These are phyloP conservation scores for Eonycteris spelaea DNA, from an alignment of 2,113 vertebrate species.

Conservation along the genomic window DNA sequence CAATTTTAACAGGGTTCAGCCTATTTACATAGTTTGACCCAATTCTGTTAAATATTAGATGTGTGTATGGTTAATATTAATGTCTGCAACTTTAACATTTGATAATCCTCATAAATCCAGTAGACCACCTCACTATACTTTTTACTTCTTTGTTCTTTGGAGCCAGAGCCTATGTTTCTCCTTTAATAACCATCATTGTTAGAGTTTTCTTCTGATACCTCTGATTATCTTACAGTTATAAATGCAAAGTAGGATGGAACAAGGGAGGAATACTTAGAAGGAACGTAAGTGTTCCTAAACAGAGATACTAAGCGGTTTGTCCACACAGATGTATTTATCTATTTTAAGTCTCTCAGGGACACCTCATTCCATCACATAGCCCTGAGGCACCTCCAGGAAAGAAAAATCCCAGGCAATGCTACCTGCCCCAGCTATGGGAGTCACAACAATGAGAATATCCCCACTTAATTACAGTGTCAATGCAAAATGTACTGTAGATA, in stretches of 20 bases:
- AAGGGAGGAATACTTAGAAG: neutral
- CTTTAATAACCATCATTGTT: neutral
- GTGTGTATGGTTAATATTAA: neutral
- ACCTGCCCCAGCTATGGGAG: neutral
- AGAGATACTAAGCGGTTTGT: neutral
- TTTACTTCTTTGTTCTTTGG: neutral
- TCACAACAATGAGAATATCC: neutral
- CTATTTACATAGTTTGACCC: neutral
- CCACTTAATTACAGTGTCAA: neutral
- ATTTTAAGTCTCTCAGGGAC: neutral
- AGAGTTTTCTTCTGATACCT: neutral
- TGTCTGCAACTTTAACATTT: neutral
- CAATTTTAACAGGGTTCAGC: neutral
- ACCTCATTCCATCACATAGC: neutral
- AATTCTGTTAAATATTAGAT: neutral
- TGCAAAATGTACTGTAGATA: neutral
- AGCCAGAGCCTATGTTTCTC: neutral
- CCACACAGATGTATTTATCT: neutral
- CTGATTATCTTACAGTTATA: neutral
- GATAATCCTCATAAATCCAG: neutral
- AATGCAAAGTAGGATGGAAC: neutral
- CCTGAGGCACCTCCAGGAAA: neutral
- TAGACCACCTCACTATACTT: neutral
- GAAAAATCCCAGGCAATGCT: neutral
- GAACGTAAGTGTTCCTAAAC: neutral